Percentiles rank a stretch among this genome's conserved stretches.
Conservation (phyloP, 2,797 vertebrate genomes). For the Notamacropus eugenii region DNA sequence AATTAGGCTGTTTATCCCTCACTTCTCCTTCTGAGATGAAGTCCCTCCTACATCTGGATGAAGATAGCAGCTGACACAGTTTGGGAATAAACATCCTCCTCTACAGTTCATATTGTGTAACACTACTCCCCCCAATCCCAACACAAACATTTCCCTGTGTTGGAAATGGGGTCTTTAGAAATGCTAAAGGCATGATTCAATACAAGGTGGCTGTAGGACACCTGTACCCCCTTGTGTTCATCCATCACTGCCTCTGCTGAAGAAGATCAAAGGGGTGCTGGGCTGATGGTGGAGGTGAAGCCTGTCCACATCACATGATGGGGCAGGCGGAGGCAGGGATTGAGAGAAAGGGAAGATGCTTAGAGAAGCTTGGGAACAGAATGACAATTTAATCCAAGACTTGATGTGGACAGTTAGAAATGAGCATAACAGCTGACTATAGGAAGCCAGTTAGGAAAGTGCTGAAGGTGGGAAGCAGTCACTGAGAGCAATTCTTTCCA, state of each 20-base stretch:
- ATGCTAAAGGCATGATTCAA: constrained; percentile 54
- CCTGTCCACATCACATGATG: too few relatives aligned
- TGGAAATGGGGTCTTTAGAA: constrained; percentile 15
- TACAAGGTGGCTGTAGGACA: constrained; percentile 6
- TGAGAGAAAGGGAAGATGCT: background rate
- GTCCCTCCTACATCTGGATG: constrained; percentile 37
- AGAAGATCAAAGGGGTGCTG: too few relatives aligned
- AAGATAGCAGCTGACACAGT: background rate
- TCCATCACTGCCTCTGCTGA: too few relatives aligned
- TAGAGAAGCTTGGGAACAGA: constrained; percentile 30
- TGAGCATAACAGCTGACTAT: background rate
- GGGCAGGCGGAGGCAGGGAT: background rate
- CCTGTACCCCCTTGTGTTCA: background rate
- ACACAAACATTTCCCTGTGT: background rate
- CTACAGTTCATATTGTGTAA: background rate
- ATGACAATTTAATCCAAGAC: constrained; percentile 34
- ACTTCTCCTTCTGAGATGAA: constrained; percentile 17
- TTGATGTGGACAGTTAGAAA: background rate
- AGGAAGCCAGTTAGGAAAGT: background rate
- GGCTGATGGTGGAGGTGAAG: too few relatives aligned
- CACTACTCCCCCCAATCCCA: background rate
- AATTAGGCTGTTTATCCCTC: background rate
- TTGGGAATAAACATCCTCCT: constrained; percentile 13
- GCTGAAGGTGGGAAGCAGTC: background rate
- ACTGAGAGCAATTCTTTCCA: background rate